Evolutionary conservation across 2,113 vertebrate genomes (phyloP), one percentile per base, ranked within the genome.

Genomic region (Buteo buteo): DNA sequence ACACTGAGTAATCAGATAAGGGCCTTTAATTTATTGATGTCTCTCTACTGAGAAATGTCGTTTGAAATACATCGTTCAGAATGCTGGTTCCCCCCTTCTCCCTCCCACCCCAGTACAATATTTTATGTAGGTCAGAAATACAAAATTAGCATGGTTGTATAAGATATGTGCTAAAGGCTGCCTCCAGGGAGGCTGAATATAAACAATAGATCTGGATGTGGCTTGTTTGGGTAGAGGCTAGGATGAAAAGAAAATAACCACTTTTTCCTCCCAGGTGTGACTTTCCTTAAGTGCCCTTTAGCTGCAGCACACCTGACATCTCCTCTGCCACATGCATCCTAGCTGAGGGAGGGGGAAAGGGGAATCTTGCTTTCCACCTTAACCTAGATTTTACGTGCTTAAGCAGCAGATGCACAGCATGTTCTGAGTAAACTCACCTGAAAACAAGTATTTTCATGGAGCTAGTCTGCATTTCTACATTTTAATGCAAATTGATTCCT

Each of bases 61-160:
- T 77, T 64, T 76, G 82, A 67, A 81, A 72, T 55, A 11, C 10
- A 4, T 50, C 21, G 2, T 22, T 78, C 32, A 11, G 86, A 61
- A n/a, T 25, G 69, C 57, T 31, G 58, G 7, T 20, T 26, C 31
- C 50, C 55, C 57, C 16, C 36, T 57, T 15, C 71, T 72, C 69
- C 95, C 82, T 71, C 77, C 93, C 69, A 76, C 38, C 80, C 77
- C 52, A 3, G 79, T 40, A 29, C 31, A 31, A 16, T 44, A 6
- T 76, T 91, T 88, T 95, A 95, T 97, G 76, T 94, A 95, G 92
- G 90, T 93, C 95, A 97, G 92, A 92, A 94, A 54, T 32, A 86
- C 86, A 73, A 45, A 94, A 92, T 90, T 83, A 96, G 92, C 88
- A 34, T 34, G 55, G 61, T 95, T 94, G 94, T 95, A 7, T 95